Evolutionary conservation across 2,113 vertebrate species (phyloP).

Genomic region (Peromyscus leucopus): DNA sequence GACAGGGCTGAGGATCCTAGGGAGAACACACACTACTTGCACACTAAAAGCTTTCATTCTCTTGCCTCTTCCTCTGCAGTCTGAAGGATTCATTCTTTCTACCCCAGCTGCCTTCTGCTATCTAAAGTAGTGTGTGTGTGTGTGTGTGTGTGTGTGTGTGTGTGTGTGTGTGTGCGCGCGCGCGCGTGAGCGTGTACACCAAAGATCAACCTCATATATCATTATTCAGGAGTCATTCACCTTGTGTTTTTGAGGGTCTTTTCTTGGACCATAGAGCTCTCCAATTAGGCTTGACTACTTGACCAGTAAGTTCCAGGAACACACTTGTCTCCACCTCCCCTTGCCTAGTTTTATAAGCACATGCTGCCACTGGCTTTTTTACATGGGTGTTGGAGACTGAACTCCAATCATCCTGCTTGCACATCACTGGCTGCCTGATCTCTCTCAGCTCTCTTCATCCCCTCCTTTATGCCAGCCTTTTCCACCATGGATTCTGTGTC

Average conservation of each 20-base stretch:
- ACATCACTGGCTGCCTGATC: too few relatives aligned
- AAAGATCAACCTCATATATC: background rate
- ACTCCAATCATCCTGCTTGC: background rate
- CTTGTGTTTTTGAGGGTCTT: background rate
- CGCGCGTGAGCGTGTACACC: background rate
- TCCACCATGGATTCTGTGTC: constrained; percentile 61
- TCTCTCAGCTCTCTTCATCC: background rate
- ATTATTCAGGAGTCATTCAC: background rate
- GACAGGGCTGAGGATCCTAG: constrained; percentile 39
- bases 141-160: too few relatives aligned
- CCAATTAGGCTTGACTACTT: background rate
- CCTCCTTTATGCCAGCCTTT: constrained; percentile 13
- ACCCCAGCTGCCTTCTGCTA: too few relatives aligned
- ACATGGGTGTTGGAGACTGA: background rate
- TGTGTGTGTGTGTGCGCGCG: background rate
- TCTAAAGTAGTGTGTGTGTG: background rate
- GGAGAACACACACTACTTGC: constrained; percentile 44
- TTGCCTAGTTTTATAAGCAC: background rate
- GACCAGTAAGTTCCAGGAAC: background rate
- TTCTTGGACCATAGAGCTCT: background rate
- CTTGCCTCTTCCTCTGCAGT: background rate
- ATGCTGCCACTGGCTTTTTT: background rate
- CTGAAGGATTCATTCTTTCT: background rate
- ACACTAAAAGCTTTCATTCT: constrained; percentile 42
- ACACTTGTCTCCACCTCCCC: too few relatives aligned